Evolutionary conservation across 2,113 vertebrate species (phyloP), one percentile per base, ranked within the genome.

Genomic region (Tinamus guttatus): DNA sequence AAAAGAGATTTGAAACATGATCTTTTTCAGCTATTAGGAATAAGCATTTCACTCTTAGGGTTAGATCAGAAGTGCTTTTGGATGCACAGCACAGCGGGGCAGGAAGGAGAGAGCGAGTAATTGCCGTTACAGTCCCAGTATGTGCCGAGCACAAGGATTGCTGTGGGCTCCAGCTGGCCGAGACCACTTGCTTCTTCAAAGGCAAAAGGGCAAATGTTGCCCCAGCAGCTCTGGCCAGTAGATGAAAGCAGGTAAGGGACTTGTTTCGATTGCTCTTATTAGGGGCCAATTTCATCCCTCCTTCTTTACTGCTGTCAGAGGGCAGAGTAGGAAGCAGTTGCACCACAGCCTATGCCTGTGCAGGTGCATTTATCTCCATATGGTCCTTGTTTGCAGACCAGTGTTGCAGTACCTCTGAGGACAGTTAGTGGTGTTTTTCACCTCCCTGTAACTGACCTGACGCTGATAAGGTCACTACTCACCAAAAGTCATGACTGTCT

Each of bases 241-340:
- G 49, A 45, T n/a, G 9, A 45, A 81, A 85, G 10, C 32, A 19
- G 8, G 7, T 18, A 74, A n/a, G 8, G 11, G 11, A 68, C 2
- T 13, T 16, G 14, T 5, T 87, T 90, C 24, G 36, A 22, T 11
- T 5, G 0, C 47, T 77, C 2, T 0, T 81, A 12, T 43, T 34
- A 43, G 13, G 14, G 7, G 5, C 6, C 40, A 54, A 24, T 52
- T 79, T 54, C 38, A 18, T 52, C 60, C 32, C 28, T 51, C 22
- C 36, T 79, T 24, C 30, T 40, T 36, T 27, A 24, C 28, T 9
- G 28, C 63, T 70, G 22, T 40, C 7, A 62, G 43, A 49, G 4
- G 22, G 24, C 16, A 40, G 7, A 8, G 76, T 67, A 45, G 34
- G 45, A 62, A 56, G 19, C 4, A 63, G 18, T 47, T 59, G 22